Base-by-base conservation (phyloP, 1,140 invertebrate genomes). In the Heliconius eleuchia region DNA sequence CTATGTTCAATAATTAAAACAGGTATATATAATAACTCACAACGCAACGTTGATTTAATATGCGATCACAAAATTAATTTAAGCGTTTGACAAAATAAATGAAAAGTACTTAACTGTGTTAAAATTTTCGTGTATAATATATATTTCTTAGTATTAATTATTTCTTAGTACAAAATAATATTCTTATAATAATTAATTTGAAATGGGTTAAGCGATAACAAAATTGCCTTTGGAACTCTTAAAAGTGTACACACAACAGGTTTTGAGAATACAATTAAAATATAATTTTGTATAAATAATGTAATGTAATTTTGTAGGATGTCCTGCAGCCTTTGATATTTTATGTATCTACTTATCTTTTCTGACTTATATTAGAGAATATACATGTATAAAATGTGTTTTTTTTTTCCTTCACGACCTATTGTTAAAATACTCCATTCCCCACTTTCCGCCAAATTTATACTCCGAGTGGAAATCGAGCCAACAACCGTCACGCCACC, bases 41-140 rank as follows among this genome's bases (percentile, higher is more conserved):
- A 66, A 30, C 9, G 27, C 23, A 66, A 66, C 23, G 23, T 30
- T 30, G 60, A 30, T 66, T 66, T 66, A 66, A 66, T 66, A 66
- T 66, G 30, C 60, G 27, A 66, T 66, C 60, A 66, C 60, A 30
- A 66, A 66, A 30, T 66, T 66, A 66, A 66, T 66, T 30, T 66
- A 13, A 66, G 1, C 60, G 60, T 23, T 66, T 66, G 60, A 66
- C 60, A 30, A 66, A 66, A 66, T 66, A 66, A 66, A 66, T 66
- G 60, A 66, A 66, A 66, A 66, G 60, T 23, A 23, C 60, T 66
- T 66, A 30, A 30, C 60, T 30, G 60, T 23, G 55, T 27, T 30
- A 66, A 66, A 27, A 66, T 66, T 66, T 66, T 66, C 60, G 13
- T 66, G 30, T 66, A 66, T 37, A 37, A 37, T 46, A 46, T 66